phyloP scores from a whole-genome alignment of 2,888 invertebrate species.

The Philhelius pedissequus region DNA sequence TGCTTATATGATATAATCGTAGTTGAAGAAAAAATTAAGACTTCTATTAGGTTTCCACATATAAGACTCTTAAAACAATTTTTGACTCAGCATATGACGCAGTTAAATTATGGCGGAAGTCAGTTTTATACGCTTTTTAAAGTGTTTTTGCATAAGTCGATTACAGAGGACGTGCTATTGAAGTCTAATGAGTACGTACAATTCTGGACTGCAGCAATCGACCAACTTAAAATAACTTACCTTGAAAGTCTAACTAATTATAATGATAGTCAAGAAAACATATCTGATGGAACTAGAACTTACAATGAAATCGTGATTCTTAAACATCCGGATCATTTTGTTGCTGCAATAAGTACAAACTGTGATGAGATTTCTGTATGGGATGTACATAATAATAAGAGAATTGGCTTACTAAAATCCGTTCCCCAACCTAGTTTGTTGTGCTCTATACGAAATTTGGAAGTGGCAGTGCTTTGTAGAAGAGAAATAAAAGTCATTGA shows the following conservation, averaged over 20 bases:
- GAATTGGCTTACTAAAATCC: conserved; percentile 85
- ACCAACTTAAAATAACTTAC: conserved; percentile 79
- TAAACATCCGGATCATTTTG: conserved; percentile 83
- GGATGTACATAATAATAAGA: conserved; percentile 85
- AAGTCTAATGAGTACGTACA: conserved; percentile 75
- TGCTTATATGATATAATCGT: conserved; percentile 88
- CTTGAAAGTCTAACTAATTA: conserved; percentile 76
- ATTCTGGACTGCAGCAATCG: conserved; percentile 75
- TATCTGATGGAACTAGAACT: conserved; percentile 70
- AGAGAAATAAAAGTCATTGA: conserved; percentile 90
- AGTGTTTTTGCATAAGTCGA: conserved; percentile 79
- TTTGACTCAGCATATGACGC: conserved; percentile 85
- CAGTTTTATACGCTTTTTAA: conserved; percentile 89
- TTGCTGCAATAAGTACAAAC: conserved; percentile 87
- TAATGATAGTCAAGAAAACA: conserved; percentile 73
- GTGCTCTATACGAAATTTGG: conserved; percentile 87
- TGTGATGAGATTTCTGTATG: conserved; percentile 90
- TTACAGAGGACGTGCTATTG: conserved; percentile 71
- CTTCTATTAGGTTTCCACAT: conserved; percentile 78
- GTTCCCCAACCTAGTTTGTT: conserved; percentile 89
- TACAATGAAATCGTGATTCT: conserved; percentile 77
- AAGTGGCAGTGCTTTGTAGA: conserved; percentile 89
- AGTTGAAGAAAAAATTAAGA: conserved; percentile 72
- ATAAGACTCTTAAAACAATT: conserved; percentile 81
- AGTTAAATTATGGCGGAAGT: conserved; percentile 88